Evolutionary conservation across 1,140 invertebrate genomes (phyloP).

Genomic region (Macrobrachium rosenbergii): DNA sequence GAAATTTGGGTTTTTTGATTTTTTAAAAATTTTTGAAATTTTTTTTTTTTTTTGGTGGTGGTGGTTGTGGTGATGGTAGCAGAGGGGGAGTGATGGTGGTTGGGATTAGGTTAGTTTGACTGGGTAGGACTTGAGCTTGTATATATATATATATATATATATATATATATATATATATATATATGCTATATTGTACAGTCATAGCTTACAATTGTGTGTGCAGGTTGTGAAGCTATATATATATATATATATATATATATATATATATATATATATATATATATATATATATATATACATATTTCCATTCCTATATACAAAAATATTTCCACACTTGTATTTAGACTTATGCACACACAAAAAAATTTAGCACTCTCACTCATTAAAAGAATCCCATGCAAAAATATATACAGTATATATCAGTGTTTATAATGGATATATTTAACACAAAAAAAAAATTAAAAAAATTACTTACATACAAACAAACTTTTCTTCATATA

Average conservation of each 20-base stretch:
- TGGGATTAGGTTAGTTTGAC: too few relatives aligned
- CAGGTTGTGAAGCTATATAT: background rate
- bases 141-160: conserved; percentile 15
- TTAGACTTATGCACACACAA: too few relatives aligned
- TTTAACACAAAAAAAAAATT: background rate
- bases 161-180: conserved; percentile 29
- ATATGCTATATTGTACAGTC: background rate
- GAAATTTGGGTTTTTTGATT: too few relatives aligned
- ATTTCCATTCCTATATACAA: too few relatives aligned
- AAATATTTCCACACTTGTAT: too few relatives aligned
- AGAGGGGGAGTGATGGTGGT: too few relatives aligned
- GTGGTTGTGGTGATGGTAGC: too few relatives aligned
- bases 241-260: conserved; percentile 31
- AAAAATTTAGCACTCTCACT: too few relatives aligned
- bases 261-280: conserved; percentile 27
- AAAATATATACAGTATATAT: background rate
- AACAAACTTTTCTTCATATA: background rate
- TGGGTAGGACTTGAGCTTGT: too few relatives aligned
- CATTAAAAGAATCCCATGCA: background rate
- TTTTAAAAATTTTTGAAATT: too few relatives aligned
- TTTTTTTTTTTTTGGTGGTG: too few relatives aligned
- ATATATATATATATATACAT: conserved; percentile 2
- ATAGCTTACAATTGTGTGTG: background rate
- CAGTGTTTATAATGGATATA: background rate
- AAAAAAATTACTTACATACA: background rate